Base-by-base conservation (phyloP, 1,140 invertebrate genomes). In the Zaprionus lachaisei region DNA sequence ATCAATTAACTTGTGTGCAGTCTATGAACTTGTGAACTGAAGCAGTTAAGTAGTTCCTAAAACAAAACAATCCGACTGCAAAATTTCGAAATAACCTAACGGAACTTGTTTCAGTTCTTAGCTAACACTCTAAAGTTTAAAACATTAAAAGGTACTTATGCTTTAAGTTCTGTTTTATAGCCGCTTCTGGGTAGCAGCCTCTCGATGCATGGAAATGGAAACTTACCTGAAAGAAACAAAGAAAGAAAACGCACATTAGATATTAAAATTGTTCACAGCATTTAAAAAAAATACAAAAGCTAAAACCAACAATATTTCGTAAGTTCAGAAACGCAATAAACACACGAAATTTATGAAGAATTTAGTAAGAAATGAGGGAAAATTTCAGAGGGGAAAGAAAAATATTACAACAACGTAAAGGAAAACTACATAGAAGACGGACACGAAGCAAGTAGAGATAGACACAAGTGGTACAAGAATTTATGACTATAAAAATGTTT, bases 401-500 rank as follows among this genome's bases (percentile, higher is more conserved):
- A 6, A 38, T 20, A 26, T 51, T 34, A 12, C 38, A 41, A 17
- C n/a, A 47, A 47, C 41, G 20, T 15, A 9, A 11, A 4, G 6
- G 28, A 15, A 51, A 7, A 14, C 17, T 17, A 28, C 15, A n/a
- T 61, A 41, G 14, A 4, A 49, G 47, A 49, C 11, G 9, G 26
- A 28, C 51, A n/a, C 20, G 37, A 34, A 28, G 51, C 26, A 38
- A 17, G n/a, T 31, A 55, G 65, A 70, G 24, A 56, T 62, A 72
- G 56, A 72, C 62, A 65, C 69, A 61, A 72, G 80, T 75, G 77
- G 22, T 66, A 73, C 72, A 81, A 80, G 72, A 89, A 89, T 89
- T 89, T 89, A 89, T 90, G 85, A 68, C 79, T 90, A 80, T 90
- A 85, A 90, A 91, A 85, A 85, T 86, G 77, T 90, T 90, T 90